Evolutionary conservation across 2,113 vertebrate genomes (phyloP), one percentile per base, ranked within the genome.

Genomic region (Pterocles orientalis): DNA sequence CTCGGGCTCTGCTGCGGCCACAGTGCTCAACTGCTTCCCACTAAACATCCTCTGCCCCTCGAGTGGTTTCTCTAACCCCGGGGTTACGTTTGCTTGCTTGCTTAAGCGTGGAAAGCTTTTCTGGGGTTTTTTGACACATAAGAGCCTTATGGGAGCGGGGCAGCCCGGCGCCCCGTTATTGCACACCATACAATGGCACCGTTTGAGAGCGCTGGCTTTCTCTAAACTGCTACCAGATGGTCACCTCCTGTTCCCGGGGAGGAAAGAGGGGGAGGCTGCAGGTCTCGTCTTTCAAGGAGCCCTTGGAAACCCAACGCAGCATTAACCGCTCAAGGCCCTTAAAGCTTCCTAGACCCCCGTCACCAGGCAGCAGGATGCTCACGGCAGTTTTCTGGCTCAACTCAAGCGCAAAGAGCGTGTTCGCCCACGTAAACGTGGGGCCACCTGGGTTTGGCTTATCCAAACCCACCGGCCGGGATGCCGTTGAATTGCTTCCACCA

Each of bases 201-300:
- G 18, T 96, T 96, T 95, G 85, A 96, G 94, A 91, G 84, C 31
- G 0, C 45, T 64, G 95, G 56, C 90, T 93, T 25, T 48, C 88
- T 65, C 94, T 70, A 96, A 96, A 97, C 88, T 96, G 96, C 95
- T 97, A 97, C 96, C 96, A 97, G 96, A 96, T 97, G 95, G 95
- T 92, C 83, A 96, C 95, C 95, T 96, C 91, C 94, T 95, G 96
- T 94, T 96, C 88, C 92, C 2, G 5, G 65, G 83, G 77, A 96
- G 92, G 91, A 82, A 77, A 92, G 64, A 76, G 94, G 95, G 95
- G 95, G 91, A 95, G 95, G 95, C 91, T 86, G 80, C 90, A 91
- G 83, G 72, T 84, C 88, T 95, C 90, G 82, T 93, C 95, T 96
- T 96, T 96, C 96, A 97, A 91, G 78, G 73, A 95, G 66, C 80